A percentile compares a stretch with the other conserved stretches of the same genome.
These are phyloP conservation scores for Periphyllus acericola DNA, from an alignment of 2,888 invertebrate species.

Conservation along the genomic window DNA sequence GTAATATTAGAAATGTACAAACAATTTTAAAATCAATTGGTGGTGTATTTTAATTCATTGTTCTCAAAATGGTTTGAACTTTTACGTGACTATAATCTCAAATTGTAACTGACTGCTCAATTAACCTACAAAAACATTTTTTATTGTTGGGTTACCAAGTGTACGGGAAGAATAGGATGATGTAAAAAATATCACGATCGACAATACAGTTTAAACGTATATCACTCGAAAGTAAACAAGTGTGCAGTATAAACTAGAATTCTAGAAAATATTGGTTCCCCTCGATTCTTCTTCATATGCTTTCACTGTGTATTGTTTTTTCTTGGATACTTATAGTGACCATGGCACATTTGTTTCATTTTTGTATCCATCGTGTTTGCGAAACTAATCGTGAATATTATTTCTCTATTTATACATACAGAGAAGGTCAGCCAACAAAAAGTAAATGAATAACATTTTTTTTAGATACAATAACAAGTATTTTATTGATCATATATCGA, in stretches of 20 bases:
- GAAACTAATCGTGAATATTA: conserved; percentile 53
- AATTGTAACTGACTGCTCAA: background rate
- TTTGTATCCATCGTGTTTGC: conserved; percentile 48
- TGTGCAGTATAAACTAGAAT: conserved; percentile 1
- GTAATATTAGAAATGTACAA: too few species aligned
- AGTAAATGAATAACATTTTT: conserved; percentile 6
- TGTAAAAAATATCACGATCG: conserved; percentile 15
- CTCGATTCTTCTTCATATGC: conserved; percentile 37
- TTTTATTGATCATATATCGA: background rate
- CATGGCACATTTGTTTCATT: conserved; percentile 59
- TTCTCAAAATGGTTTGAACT: too few species aligned
- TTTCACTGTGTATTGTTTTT: conserved; percentile 51
- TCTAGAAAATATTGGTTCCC: conserved; percentile 19
- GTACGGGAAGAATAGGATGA: background rate
- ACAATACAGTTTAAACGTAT: background rate
- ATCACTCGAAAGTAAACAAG: conserved; percentile 1
- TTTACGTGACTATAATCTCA: background rate
- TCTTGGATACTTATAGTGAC: conserved; percentile 21
- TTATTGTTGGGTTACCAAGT: background rate
- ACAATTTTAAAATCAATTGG: too few species aligned
- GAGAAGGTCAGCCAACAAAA: conserved; percentile 33
- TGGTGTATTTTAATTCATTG: too few species aligned
- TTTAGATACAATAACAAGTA: background rate
- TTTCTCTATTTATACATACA: conserved; percentile 30
- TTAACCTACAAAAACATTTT: background rate